These are phyloP conservation scores for Thinocorus orbignyianus DNA, from an alignment of 2,113 vertebrate genomes.

Conservation along the genomic window DNA sequence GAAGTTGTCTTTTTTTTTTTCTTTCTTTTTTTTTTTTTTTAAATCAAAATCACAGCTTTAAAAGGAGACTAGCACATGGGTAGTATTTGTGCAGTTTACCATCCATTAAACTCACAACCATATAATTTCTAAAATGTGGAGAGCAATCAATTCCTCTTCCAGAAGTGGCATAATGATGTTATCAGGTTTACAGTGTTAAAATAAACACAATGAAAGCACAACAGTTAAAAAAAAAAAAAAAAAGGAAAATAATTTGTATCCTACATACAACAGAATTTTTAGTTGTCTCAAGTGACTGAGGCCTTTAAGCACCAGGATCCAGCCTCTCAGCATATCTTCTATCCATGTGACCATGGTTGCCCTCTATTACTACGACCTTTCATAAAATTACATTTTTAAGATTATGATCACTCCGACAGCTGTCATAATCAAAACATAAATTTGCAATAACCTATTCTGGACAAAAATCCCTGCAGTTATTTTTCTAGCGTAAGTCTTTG, in stretches of 20 bases:
- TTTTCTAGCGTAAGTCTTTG: background rate
- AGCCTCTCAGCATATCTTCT: background rate
- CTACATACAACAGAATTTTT: background rate
- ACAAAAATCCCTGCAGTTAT: background rate
- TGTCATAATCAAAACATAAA: background rate
- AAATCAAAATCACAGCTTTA: background rate
- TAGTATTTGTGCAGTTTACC: background rate
- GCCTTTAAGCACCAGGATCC: background rate
- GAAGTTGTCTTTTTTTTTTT: background rate
- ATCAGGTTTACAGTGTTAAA: background rate
- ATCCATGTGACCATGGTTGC: background rate
- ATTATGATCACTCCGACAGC: background rate
- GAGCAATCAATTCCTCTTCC: background rate
- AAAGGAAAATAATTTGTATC: background rate
- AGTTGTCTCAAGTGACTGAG: background rate
- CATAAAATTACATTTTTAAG: background rate
- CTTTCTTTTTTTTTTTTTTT: background rate
- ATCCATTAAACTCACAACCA: background rate
- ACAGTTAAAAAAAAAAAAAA: background rate
- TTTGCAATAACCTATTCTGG: background rate
- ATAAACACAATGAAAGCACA: background rate
- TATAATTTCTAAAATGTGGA: background rate
- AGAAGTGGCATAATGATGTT: background rate
- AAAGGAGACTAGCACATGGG: background rate
- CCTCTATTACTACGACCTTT: background rate